Percentiles rank a stretch among this genome's conserved stretches.
Evolutionary conservation across 2,797 vertebrate species (phyloP).

Genomic region (Decapterus maruadsi): DNA sequence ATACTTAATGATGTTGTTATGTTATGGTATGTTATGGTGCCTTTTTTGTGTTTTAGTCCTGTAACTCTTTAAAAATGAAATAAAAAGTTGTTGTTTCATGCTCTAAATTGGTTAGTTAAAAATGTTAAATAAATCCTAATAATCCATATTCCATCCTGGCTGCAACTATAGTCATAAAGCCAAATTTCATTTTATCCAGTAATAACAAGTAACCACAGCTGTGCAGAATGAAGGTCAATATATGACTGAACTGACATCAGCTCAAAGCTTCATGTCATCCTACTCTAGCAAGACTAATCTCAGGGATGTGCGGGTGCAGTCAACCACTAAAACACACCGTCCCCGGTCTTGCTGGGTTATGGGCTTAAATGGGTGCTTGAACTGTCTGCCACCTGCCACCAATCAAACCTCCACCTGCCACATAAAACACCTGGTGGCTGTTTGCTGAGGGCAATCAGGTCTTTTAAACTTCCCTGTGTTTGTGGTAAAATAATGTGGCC

Average conservation of each 20-base stretch:
- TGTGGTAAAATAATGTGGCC: conserved; percentile 57
- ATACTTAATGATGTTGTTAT: no score
- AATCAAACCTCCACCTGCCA: conserved; percentile 78
- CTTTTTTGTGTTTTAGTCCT: background rate
- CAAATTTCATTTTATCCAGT: background rate
- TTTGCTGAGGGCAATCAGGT: conserved; percentile 45
- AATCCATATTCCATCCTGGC: no score
- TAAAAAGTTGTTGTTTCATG: background rate
- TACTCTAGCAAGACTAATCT: background rate
- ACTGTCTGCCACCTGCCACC: conserved; percentile 73
- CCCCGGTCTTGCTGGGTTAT: conserved; percentile 35
- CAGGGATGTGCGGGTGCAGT: conserved; percentile 17
- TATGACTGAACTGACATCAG: background rate
- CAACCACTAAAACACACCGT: conserved; percentile 23
- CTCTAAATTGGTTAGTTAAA: background rate
- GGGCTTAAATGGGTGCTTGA: conserved; percentile 31
- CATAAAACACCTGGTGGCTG: conserved; percentile 73
- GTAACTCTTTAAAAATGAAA: background rate
- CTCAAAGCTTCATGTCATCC: background rate
- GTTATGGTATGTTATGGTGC: background rate
- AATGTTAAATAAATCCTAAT: background rate
- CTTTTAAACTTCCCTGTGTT: conserved; percentile 50
- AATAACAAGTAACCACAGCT: background rate
- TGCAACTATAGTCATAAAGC: background rate
- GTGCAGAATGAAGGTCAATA: background rate